Conservation (phyloP, 2,888 invertebrate species). For the Xestia rhomboidea region DNA sequence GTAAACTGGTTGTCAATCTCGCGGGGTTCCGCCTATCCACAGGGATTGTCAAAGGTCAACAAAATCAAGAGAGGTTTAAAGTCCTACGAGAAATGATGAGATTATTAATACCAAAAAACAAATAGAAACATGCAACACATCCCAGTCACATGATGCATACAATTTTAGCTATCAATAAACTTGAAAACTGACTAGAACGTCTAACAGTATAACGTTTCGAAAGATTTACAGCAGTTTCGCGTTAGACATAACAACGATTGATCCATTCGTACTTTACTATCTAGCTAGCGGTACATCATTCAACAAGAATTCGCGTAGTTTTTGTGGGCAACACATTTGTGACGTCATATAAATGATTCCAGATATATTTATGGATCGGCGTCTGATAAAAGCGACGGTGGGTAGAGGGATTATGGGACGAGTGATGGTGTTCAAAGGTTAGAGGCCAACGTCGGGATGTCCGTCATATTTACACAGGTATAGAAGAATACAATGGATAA, state of each 20-base stretch:
- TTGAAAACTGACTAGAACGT: slow-evolving; percentile 23
- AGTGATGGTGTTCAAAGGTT: slow-evolving; percentile 26
- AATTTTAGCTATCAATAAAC: slow-evolving; percentile 46
- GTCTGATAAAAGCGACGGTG: slow-evolving; percentile 17
- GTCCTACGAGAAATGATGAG: neutral
- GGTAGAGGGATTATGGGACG: slow-evolving; percentile 9
- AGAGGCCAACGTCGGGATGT: slow-evolving; percentile 41
- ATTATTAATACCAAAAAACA: slow-evolving; percentile 14
- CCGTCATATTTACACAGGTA: neutral
- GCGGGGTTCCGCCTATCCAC: neutral
- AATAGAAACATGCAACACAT: slow-evolving; percentile 10
- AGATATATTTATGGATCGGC: slow-evolving; percentile 45
- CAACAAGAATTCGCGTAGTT: slow-evolving; percentile 21
- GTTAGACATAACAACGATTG: slow-evolving; percentile 36
- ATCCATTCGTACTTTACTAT: slow-evolving; percentile 22
- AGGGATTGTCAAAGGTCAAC: neutral
- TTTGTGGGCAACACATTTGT: slow-evolving; percentile 28
- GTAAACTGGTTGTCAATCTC: neutral
- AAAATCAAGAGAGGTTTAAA: neutral
- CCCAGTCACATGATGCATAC: slow-evolving; percentile 24
- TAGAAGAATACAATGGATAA: neutral
- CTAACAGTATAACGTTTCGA: slow-evolving; percentile 23
- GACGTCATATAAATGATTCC: slow-evolving; percentile 42
- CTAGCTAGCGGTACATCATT: slow-evolving; percentile 36
- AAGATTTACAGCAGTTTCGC: slow-evolving; percentile 30